Evolutionary conservation across 2,797 vertebrate genomes (phyloP), one percentile per base, ranked within the genome.

Genomic region (Gymnothorax javanicus): DNA sequence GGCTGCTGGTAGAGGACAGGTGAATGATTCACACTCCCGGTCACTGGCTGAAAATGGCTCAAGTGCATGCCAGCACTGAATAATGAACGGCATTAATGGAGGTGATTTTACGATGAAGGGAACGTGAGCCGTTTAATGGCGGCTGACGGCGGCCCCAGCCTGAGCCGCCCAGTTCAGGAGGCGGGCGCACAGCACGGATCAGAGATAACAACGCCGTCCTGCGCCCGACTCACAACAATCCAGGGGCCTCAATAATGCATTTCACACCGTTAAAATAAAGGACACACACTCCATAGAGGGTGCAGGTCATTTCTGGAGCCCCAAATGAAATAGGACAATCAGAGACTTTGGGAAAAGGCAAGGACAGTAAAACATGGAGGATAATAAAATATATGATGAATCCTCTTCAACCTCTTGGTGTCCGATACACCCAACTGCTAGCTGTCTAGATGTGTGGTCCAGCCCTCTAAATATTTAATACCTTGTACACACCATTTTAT

Each of bases 81-180:
- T 64, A 82, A 86, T 58, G 84, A 75, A 82, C 20, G 20, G 62
- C 77, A 56, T 86, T 81, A 81, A 82, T 86, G 75, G 79, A 81
- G 62, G 77, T 86, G 62, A 92, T 92, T 94, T 93, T 91, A 59
- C n/a, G 67, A 86, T 87, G 85, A 88, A 64, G 79, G 59, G 89
- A 92, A 94, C 93, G 92, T 94, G 93, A 95, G 94, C 94, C 93
- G 94, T 96, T 94, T 94, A 95, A 93, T 93, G 93, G 92, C 91
- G 93, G 94, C 93, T 92, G 92, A 85, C 88, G 86, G 93, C 91
- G 92, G 92, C 91, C 92, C 91, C 13, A 94, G 94, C 92, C 92
- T 43, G 91, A 93, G 92, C 90, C 86, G 84, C 90, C 91, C 90
- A 92, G 91, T 94, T 95, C 94, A 94, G 82, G 91, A 91, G 93